Conservation (phyloP, 2,888 invertebrate genomes). For the Carabus problematicus region DNA sequence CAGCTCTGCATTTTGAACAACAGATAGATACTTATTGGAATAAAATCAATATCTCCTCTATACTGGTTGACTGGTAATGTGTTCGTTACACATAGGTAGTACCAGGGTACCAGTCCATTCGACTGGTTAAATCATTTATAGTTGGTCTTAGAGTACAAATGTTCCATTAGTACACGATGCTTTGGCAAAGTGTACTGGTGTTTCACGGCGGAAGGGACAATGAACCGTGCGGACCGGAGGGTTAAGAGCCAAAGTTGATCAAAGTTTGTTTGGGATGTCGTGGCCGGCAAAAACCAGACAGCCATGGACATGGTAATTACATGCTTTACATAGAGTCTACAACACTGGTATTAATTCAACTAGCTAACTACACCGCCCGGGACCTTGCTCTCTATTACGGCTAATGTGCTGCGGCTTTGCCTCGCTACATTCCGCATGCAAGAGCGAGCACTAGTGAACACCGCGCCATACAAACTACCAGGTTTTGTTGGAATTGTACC, state of each 20-base stretch:
- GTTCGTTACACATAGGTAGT: no score
- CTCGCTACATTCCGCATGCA: slow-evolving; percentile 40
- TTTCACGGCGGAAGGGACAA: slow-evolving; percentile 22
- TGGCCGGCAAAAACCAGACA: slow-evolving; percentile 59
- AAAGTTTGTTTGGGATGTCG: slow-evolving; percentile 52
- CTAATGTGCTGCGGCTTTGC: slow-evolving; percentile 55
- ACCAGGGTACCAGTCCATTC: no score
- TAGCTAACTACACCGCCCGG: slow-evolving; percentile 55
- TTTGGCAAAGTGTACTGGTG: background rate
- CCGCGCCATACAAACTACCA: slow-evolving; percentile 55
- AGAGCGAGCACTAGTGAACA: background rate
- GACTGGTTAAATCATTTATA: slow-evolving; percentile 33
- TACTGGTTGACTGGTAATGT: no score
- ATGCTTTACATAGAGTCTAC: slow-evolving; percentile 60
- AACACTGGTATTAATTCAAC: slow-evolving; percentile 60
- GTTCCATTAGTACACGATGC: slow-evolving; percentile 42
- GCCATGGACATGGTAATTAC: slow-evolving; percentile 61
- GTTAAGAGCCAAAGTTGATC: slow-evolving; percentile 54
- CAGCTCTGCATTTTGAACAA: no score
- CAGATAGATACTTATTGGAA: no score
- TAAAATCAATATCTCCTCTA: no score
- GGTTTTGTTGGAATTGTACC: slow-evolving; percentile 59
- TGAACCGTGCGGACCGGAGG: slow-evolving; percentile 47
- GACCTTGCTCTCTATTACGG: slow-evolving; percentile 55
- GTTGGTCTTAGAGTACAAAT: slow-evolving; percentile 41